Evolutionary conservation across 1,140 invertebrate species (phyloP).

Genomic region (Xylocopa sonorina): DNA sequence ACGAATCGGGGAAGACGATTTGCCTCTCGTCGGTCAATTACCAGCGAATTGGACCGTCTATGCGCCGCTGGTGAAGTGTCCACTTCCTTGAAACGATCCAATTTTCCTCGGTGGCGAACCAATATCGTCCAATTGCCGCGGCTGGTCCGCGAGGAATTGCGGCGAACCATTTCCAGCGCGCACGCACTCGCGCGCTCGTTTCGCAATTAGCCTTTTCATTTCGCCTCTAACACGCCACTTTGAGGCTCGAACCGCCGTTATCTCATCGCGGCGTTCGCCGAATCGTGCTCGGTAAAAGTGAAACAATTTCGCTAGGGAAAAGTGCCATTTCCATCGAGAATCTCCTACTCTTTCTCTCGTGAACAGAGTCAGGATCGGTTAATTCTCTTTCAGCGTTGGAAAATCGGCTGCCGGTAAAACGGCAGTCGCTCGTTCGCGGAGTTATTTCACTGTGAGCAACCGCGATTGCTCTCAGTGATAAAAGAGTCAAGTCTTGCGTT

Average conservation of each 20-base stretch:
- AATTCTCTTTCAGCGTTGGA: background rate
- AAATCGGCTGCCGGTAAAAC: background rate
- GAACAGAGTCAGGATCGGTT: background rate
- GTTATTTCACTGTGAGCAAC: background rate
- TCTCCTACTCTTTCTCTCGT: background rate
- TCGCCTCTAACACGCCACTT: background rate
- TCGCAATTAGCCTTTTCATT: conserved; percentile 11
- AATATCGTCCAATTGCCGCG: conserved; percentile 62
- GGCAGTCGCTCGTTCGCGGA: background rate
- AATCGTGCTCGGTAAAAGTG: background rate
- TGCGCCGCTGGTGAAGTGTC: conserved; percentile 45
- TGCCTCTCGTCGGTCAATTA: conserved; percentile 51
- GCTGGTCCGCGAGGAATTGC: conserved; percentile 41
- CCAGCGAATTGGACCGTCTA: conserved; percentile 54
- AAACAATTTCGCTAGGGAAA: too few relatives aligned
- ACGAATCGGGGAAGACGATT: conserved; percentile 30
- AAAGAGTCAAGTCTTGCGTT: background rate
- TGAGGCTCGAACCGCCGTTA: background rate
- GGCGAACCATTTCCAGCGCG: conserved; percentile 32
- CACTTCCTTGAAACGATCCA: conserved; percentile 63
- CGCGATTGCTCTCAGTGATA: too few relatives aligned
- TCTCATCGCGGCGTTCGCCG: too few relatives aligned
- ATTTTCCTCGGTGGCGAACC: conserved; percentile 47
- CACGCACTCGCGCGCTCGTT: background rate
- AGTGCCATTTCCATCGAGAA: too few relatives aligned